Conservation (phyloP, 92 coral and sea anemone genomes). For the Zoanthus sociatus region DNA sequence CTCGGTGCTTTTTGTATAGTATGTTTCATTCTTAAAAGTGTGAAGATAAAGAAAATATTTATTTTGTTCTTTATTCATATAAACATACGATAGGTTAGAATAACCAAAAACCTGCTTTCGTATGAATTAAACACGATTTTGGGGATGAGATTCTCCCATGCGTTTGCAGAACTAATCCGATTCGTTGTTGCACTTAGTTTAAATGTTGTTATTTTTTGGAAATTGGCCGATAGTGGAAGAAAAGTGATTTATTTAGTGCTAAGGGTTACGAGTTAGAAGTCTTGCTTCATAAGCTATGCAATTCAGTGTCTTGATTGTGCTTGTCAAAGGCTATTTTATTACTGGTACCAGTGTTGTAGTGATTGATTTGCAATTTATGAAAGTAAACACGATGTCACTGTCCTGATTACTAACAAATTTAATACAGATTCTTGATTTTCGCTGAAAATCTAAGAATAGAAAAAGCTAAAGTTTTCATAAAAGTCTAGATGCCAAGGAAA, state of each 20-base stretch:
- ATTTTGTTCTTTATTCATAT: constrained; percentile 41
- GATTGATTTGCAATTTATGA: constrained; percentile 40
- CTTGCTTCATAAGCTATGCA: constrained; percentile 13
- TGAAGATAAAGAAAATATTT: constrained; percentile 52
- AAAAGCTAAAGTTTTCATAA: constrained; percentile 48
- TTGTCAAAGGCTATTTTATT: constrained; percentile 34
- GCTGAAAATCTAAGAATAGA: constrained; percentile 51
- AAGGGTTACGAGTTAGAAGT: constrained; percentile 9
- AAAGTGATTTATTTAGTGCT: constrained; percentile 27
- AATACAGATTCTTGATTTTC: constrained; percentile 33
- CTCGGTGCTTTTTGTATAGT: constrained; percentile 16
- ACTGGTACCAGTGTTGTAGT: constrained; percentile 67
- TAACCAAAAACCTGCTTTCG: constrained; percentile 64
- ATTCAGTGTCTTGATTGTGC: constrained; percentile 18
- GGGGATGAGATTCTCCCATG: constrained; percentile 65
- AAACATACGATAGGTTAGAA: constrained; percentile 44
- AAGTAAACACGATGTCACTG: constrained; percentile 34
- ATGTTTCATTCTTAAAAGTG: constrained; percentile 15
- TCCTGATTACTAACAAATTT: not conserved
- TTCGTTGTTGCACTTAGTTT: constrained; percentile 29
- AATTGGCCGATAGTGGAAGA: constrained; percentile 3
- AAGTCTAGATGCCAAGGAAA: constrained; percentile 72
- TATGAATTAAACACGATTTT: constrained; percentile 75
- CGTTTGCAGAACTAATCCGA: constrained; percentile 55
- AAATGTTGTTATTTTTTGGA: constrained; percentile 22